Base-by-base conservation (phyloP, 2,888 invertebrate species). In the Tipula confusa region DNA sequence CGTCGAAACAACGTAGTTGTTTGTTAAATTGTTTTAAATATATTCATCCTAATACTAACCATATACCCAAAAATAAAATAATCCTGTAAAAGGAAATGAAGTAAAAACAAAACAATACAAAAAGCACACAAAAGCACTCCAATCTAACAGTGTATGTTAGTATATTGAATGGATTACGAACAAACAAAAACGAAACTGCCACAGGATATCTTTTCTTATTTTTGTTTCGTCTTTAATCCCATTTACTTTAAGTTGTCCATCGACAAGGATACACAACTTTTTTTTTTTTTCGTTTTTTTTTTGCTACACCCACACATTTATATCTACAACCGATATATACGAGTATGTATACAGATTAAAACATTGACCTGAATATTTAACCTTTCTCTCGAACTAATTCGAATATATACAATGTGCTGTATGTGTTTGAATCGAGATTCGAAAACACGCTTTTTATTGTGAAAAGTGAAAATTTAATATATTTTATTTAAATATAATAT, bases 171-270 rank as follows among this genome's bases (percentile, higher is more conserved):
- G 64, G 64, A 64, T 64, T 64, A 64, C 24, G 64, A 24, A n/a
- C 43, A 43, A 43, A 13, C 13, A 43, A 13, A 43, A 64, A 64
- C 3, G 11, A 13, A 64, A 24, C 11, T 64, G 18, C 64, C 24
- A 64, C 24, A 64, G 64, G 24, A 64, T 64, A 64, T 64, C 64
- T 64, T 64, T 64, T 24, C 43, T 13, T 43, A 43, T 43, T 43
- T 43, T 43, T 64, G 18, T 64, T 43, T 64, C 24, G 24, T 9
- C 64, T 64, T 64, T 64, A 64, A 64, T 64, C 24, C 64, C 24
- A 24, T 64, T 64, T 24, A 64, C 64, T 64, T 64, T 64, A 64
- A 64, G 64, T 64, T 64, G 64, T 64, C 64, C 64, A 24, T 64
- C 7, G 24, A 64, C 18, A 64, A 64, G 64, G 64, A 64, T 64